Conservation (phyloP, 1,140 invertebrate genomes). For the Cotesia typhae region DNA sequence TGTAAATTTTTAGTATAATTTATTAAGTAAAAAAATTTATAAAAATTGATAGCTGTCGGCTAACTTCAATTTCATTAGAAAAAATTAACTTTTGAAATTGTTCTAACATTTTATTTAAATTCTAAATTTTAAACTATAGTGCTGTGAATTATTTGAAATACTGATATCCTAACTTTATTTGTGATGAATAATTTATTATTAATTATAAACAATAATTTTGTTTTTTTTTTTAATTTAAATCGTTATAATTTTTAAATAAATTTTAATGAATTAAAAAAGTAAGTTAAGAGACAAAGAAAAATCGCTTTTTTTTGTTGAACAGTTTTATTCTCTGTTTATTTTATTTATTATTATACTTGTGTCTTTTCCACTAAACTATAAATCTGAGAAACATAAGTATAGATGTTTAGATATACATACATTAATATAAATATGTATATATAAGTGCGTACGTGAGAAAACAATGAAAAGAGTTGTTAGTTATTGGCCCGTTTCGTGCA, state of each 20-base stretch:
- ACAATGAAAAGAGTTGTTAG: neutral
- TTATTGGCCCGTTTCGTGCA: conserved; percentile 13
- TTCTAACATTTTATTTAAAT: too few relatives aligned
- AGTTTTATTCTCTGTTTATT: too few relatives aligned
- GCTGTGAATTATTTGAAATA: neutral
- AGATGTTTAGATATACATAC: conserved; percentile 7
- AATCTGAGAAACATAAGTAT: neutral
- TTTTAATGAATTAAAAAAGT: too few relatives aligned
- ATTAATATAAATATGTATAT: neutral
- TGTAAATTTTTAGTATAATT: too few relatives aligned
- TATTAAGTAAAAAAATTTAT: too few relatives aligned
- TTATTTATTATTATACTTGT: neutral
- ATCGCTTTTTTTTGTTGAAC: too few relatives aligned
- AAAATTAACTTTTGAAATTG: too few relatives aligned
- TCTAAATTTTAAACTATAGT: too few relatives aligned
- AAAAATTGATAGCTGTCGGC: too few relatives aligned
- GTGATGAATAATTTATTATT: neutral
- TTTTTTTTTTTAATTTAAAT: neutral
- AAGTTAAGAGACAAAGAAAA: too few relatives aligned
- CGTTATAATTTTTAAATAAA: too few relatives aligned
- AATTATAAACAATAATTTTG: neutral
- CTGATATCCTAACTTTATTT: neutral
- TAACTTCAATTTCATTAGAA: too few relatives aligned
- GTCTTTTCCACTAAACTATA: neutral
- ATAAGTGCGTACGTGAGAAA: conserved; percentile 5